phyloP scores from a whole-genome alignment of 23 tunicate species.

The Corella eumyota region DNA sequence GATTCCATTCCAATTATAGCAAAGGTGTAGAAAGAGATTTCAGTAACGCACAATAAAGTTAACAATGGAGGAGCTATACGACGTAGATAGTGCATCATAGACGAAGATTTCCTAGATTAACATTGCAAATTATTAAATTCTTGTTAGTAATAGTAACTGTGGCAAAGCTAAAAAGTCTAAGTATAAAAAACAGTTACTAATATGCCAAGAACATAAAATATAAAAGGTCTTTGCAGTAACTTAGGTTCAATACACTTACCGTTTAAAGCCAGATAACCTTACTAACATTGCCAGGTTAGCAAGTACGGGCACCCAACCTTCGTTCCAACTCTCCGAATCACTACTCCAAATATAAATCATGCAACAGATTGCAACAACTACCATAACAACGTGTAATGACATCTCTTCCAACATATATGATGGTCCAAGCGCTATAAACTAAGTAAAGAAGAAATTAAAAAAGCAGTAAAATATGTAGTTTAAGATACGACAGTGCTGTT shows the following conservation, averaged over 20 bases:
- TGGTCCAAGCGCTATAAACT: slow-evolving; percentile 36
- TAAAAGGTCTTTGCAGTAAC: no score
- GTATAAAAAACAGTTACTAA: not conserved
- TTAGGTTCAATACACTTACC: no score
- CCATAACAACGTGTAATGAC: slow-evolving; percentile 47
- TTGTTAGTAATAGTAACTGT: not conserved
- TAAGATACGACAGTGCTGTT: no score
- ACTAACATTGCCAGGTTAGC: slow-evolving; percentile 47
- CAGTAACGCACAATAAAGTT: slow-evolving; percentile 47
- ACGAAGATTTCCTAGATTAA: slow-evolving; percentile 22
- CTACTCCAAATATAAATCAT: slow-evolving; percentile 9
- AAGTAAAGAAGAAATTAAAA: not conserved
- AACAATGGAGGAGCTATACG: slow-evolving; percentile 66
- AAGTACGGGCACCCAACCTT: slow-evolving; percentile 55
- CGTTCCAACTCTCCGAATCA: slow-evolving; percentile 5
- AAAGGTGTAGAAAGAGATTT: slow-evolving; percentile 47
- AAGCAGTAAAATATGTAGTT: no score
- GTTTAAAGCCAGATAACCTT: slow-evolving; percentile 34
- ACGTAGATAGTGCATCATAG: slow-evolving; percentile 66
- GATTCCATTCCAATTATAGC: slow-evolving; percentile 79
- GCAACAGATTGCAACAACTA: slow-evolving; percentile 23
- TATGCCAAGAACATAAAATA: not conserved
- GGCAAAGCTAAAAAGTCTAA: not conserved
- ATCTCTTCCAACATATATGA: slow-evolving; percentile 40
- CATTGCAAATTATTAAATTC: not conserved